phyloP scores from a whole-genome alignment of 2,113 vertebrate genomes.

The Mohoua ochrocephala region DNA sequence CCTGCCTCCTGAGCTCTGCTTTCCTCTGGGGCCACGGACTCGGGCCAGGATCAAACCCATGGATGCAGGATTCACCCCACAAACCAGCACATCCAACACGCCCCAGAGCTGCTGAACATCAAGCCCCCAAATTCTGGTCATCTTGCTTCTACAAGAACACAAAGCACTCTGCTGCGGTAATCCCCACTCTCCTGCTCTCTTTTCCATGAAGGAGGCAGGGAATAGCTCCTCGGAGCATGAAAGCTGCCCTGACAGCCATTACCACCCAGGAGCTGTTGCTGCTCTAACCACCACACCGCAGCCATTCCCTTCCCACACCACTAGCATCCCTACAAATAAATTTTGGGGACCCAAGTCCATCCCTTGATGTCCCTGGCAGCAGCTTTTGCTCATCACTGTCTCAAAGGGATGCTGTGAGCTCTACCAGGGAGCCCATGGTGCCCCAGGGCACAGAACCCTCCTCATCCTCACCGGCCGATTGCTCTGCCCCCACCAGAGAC shows the following conservation, averaged over 20 bases:
- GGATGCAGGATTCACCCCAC: background rate
- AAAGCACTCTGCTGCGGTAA: background rate
- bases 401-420: background rate
- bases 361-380: background rate
- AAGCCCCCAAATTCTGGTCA: background rate
- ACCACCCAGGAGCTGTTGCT: background rate
- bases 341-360: background rate
- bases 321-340: background rate
- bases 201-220: background rate
- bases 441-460: background rate
- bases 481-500: background rate
- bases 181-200: background rate
- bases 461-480: background rate
- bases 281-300: background rate
- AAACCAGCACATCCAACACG: fast-evolving
- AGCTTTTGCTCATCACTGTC: background rate
- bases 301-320: background rate
- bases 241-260: background rate
- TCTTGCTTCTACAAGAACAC: background rate
- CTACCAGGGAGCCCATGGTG: background rate
- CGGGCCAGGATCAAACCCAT: background rate
- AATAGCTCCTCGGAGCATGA: background rate
- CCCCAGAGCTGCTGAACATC: fast-evolving
- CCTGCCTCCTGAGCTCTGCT: background rate
- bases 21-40: background rate